phyloP scores from a whole-genome alignment of 2,797 vertebrate genomes.

The Sebastes matsubarae region DNA sequence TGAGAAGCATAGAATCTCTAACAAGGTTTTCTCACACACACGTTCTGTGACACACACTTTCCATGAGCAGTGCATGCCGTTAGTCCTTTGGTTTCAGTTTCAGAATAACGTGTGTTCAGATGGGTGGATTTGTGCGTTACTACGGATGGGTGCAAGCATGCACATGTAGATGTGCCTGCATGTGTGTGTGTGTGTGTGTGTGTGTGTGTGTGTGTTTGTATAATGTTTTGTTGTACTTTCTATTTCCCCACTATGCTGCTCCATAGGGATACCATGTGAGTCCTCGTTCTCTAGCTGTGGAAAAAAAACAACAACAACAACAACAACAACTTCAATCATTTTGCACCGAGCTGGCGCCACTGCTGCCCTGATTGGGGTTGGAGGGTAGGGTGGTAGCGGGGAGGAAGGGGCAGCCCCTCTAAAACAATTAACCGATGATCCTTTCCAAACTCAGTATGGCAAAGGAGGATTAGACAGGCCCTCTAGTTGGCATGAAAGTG shows the following conservation, averaged over 20 bases:
- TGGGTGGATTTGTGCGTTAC: conserved; percentile 46
- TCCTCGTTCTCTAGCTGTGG: conserved; percentile 84
- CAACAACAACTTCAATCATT: conserved; percentile 69
- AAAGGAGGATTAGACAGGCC: conserved; percentile 51
- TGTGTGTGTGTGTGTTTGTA: conserved; percentile 74
- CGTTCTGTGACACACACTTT: conserved; percentile 26
- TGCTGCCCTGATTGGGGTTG: conserved; percentile 77
- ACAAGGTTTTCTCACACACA: conserved; percentile 16
- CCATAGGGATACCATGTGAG: conserved; percentile 88
- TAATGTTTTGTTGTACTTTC: conserved; percentile 88
- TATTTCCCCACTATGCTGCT: conserved; percentile 87
- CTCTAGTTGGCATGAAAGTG: conserved; percentile 59
- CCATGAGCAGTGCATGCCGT: conserved; percentile 72
- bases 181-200: conserved; percentile 44
- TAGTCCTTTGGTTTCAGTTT: conserved; percentile 52
- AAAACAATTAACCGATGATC: conserved; percentile 38
- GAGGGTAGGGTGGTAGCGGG: conserved; percentile 44
- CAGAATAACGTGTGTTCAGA: conserved; percentile 54
- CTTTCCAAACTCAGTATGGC: conserved; percentile 48
- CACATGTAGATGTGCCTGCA: conserved; percentile 43
- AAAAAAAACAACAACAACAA: conserved; percentile 45
- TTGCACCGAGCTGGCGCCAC: conserved; percentile 87
- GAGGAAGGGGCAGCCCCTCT: conserved; percentile 37
- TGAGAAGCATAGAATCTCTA: background rate
- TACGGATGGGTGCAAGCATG: conserved; percentile 61